Percentiles rank a stretch among this genome's conserved stretches.
phyloP scores from a whole-genome alignment of 2,888 invertebrate genomes.

The Cheilosia soror region DNA sequence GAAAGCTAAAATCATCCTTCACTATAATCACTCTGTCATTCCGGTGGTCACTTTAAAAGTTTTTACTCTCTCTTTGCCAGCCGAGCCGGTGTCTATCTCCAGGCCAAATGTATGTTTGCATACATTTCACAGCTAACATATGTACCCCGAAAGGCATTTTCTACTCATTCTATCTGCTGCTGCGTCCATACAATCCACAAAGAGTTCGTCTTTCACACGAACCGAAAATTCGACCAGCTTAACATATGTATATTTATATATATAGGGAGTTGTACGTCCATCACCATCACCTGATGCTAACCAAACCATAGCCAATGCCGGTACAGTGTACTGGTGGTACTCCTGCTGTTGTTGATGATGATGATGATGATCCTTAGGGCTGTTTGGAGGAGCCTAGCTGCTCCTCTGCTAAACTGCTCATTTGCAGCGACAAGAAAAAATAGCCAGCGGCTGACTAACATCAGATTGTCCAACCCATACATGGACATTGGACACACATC shows the following conservation, averaged over 20 bases:
- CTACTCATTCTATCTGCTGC: slow-evolving; percentile 4
- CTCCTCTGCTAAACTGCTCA: slow-evolving; percentile 67
- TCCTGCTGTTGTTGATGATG: slow-evolving; percentile 5
- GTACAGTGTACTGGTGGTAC: not conserved
- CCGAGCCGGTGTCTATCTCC: not conserved
- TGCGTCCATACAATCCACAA: slow-evolving; percentile 33
- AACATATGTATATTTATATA: slow-evolving; percentile 17
- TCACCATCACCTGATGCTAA: slow-evolving; percentile 61
- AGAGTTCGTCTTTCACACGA: slow-evolving; percentile 65
- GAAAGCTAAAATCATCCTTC: slow-evolving; percentile 50
- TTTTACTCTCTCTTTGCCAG: slow-evolving; percentile 3
- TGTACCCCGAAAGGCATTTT: slow-evolving; percentile 28
- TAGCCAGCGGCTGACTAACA: slow-evolving; percentile 64
- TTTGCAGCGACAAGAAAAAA: slow-evolving; percentile 74
- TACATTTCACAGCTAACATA: slow-evolving; percentile 44
- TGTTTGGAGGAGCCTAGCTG: slow-evolving; percentile 23
- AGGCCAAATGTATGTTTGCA: slow-evolving; percentile 37
- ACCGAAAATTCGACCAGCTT: slow-evolving; percentile 62
- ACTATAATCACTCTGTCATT: slow-evolving; percentile 63
- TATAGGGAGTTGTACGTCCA: slow-evolving; percentile 19
- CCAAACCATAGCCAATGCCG: slow-evolving; percentile 6
- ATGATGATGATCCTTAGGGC: slow-evolving; percentile 41
- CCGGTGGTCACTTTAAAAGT: slow-evolving; percentile 56
- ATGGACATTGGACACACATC: not conserved
- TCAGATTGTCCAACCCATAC: slow-evolving; percentile 37